phyloP scores from a whole-genome alignment of 1,140 invertebrate genomes.

The Eriocheir sinensis region DNA sequence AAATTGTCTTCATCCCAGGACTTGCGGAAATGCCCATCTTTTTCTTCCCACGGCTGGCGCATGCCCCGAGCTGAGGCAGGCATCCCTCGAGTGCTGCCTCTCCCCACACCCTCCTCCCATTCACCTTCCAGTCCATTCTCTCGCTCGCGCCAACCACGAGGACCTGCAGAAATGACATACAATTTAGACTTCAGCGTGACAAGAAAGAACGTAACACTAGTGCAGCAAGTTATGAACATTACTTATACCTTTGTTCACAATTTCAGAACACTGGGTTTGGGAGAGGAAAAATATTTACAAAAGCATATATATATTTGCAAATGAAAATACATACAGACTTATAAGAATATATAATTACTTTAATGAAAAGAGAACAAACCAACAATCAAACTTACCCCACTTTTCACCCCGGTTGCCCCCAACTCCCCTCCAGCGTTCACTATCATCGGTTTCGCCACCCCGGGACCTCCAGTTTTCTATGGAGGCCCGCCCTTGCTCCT shows the following conservation, averaged over 20 bases:
- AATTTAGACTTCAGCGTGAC: background rate
- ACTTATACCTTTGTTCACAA: too few relatives aligned
- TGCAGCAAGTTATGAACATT: too few relatives aligned
- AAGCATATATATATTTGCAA: background rate
- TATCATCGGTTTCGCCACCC: constrained; percentile 79
- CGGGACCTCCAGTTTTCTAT: constrained; percentile 83
- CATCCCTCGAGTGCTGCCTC: constrained; percentile 66
- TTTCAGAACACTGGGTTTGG: too few relatives aligned
- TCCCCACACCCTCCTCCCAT: constrained; percentile 82
- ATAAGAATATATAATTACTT: background rate
- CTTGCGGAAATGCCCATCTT: constrained; percentile 78
- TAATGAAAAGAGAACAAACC: background rate
- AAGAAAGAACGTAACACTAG: background rate
- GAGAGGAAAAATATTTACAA: background rate
- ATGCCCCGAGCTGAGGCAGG: constrained; percentile 54
- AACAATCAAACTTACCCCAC: constrained; percentile 84
- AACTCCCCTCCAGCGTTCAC: constrained; percentile 84
- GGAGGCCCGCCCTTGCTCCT: constrained; percentile 84
- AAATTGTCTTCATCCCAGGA: constrained; percentile 85
- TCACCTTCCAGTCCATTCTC: constrained; percentile 81
- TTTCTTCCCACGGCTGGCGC: constrained; percentile 77
- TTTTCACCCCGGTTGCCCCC: constrained; percentile 88
- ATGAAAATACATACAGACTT: background rate
- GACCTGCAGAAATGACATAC: constrained; percentile 37
- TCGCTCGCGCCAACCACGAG: constrained; percentile 86